A percentile compares a stretch with the other conserved stretches of the same genome.
Evolutionary conservation across 2,797 vertebrate genomes (phyloP).

Genomic region (Okamejei kenojei): DNA sequence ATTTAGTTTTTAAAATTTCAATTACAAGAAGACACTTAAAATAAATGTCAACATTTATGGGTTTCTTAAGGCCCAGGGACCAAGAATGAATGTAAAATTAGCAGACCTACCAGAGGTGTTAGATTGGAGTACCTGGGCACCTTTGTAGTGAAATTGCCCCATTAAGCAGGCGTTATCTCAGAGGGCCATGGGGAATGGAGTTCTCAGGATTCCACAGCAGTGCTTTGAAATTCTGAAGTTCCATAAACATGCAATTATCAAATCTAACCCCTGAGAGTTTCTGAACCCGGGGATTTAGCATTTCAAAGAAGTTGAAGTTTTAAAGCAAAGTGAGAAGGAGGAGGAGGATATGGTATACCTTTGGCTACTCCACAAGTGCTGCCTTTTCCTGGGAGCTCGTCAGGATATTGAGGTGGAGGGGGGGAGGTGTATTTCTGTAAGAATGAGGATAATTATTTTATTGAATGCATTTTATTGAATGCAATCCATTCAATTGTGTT

Average conservation of each 20-base stretch:
- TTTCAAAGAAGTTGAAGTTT: slow-evolving; percentile 23
- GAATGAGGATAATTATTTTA: neutral
- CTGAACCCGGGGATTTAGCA: slow-evolving; percentile 17
- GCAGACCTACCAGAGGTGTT: slow-evolving; percentile 7
- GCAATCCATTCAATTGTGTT: too few relatives aligned
- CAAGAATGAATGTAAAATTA: neutral
- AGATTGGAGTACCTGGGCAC: slow-evolving; percentile 6
- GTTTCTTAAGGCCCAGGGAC: neutral
- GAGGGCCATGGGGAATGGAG: slow-evolving; percentile 26
- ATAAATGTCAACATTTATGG: neutral
- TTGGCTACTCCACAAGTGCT: neutral
- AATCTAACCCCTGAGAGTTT: slow-evolving; percentile 1
- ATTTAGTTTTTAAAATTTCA: neutral
- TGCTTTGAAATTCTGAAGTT: slow-evolving; percentile 33
- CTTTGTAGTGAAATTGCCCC: slow-evolving; percentile 23
- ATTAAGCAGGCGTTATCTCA: slow-evolving; percentile 31
- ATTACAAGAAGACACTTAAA: neutral
- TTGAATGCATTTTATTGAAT: neutral
- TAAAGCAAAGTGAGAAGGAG: neutral
- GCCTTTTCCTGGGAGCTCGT: neutral
- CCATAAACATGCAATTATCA: slow-evolving; percentile 34
- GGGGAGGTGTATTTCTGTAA: neutral
- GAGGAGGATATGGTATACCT: neutral
- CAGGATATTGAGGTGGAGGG: neutral
- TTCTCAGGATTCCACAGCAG: slow-evolving; percentile 32